phyloP scores from a whole-genome alignment of 35 echinoderm and acorn worm species.

The Diadema setosum region DNA sequence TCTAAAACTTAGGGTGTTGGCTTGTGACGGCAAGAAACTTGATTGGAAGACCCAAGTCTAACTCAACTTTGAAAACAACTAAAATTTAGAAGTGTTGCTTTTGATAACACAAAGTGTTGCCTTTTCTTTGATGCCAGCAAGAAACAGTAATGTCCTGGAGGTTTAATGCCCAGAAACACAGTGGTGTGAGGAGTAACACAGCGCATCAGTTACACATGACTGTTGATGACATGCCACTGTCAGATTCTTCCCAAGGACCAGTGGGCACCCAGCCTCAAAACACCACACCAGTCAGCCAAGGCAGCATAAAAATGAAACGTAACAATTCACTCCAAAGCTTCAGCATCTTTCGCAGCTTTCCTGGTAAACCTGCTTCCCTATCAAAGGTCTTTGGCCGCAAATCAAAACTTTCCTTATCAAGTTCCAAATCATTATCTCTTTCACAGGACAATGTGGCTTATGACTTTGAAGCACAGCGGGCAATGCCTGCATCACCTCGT shows the following conservation, averaged over 20 bases:
- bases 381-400: neutral
- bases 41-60: no score
- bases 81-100: no score
- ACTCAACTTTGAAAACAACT: no score
- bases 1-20: no score
- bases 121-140: no score
- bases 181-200: neutral
- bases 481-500: neutral
- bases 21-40: no score
- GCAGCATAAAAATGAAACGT: neutral
- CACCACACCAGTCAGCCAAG: neutral
- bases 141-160: no score
- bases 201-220: neutral
- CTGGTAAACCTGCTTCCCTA: neutral
- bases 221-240: neutral
- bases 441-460: conserved; percentile 17
- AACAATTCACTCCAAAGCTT: neutral
- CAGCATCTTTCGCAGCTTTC: neutral
- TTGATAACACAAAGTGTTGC: no score
- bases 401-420: neutral
- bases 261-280: neutral
- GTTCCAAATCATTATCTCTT: neutral
- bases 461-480: neutral
- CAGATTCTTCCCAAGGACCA: neutral
- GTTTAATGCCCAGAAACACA: neutral